Evolutionary conservation across 2,113 vertebrate species (phyloP).

Genomic region (Psettodes erumei): DNA sequence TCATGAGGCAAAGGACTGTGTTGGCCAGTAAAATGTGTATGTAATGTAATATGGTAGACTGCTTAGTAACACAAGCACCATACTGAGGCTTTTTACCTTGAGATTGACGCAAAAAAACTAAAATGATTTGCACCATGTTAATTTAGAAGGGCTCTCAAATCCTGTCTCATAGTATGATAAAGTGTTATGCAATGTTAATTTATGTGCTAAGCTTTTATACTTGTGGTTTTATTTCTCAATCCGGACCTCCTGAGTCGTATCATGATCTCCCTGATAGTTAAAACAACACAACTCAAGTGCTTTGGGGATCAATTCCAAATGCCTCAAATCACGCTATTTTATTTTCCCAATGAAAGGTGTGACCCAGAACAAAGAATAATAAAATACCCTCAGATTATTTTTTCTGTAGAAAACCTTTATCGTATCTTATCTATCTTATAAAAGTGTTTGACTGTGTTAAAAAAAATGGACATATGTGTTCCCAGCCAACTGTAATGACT

Average conservation of each 20-base stretch:
- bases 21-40: too few species aligned
- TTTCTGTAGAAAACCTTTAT: not conserved
- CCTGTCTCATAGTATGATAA: not conserved
- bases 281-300: not conserved
- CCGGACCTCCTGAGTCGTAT: not conserved
- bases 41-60: too few species aligned
- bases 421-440: not conserved
- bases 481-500: not conserved
- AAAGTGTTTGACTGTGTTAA: not conserved
- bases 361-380: not conserved
- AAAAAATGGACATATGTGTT: not conserved
- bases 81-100: not conserved
- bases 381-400: not conserved
- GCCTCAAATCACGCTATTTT: not conserved
- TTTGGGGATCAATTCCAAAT: not conserved
- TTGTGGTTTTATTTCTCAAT: not conserved
- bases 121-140: not conserved
- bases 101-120: not conserved
- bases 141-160: not conserved
- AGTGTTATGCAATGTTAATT: not conserved
- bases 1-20: too few species aligned
- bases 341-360: not conserved
- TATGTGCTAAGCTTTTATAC: not conserved
- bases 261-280: not conserved
- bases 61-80: not conserved